phyloP scores from a whole-genome alignment of 2,113 vertebrate genomes.

The Thomomys bottae region DNA sequence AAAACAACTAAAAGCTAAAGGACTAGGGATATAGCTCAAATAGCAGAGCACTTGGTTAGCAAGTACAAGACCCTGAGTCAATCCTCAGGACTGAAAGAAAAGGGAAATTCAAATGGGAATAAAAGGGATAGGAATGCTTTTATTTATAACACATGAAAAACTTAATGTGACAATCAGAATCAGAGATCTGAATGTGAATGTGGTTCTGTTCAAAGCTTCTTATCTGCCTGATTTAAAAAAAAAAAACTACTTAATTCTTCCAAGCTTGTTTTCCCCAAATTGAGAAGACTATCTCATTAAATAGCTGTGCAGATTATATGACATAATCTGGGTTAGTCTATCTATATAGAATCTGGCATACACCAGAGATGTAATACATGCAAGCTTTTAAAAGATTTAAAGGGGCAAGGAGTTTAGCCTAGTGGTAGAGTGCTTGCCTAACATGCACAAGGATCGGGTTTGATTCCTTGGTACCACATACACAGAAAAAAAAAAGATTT shows the following conservation, averaged over 20 bases:
- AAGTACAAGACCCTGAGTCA: no score
- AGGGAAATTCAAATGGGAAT: slow-evolving; percentile 11
- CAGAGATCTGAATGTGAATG: neutral
- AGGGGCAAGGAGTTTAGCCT: no score
- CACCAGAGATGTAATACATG: neutral
- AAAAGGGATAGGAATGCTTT: neutral
- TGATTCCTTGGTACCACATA: no score
- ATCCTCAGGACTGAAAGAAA: no score
- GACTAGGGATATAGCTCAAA: no score
- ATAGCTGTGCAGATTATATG: neutral
- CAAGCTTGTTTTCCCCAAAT: slow-evolving; percentile 4
- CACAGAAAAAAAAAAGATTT: no score
- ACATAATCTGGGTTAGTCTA: neutral
- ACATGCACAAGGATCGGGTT: no score
- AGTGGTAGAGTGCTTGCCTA: no score
- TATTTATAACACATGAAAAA: no score
- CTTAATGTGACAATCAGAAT: neutral
- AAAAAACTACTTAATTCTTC: neutral
- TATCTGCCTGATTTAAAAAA: neutral
- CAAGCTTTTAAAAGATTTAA: neutral
- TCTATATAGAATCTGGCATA: neutral
- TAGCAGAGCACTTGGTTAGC: no score
- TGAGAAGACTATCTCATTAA: neutral
- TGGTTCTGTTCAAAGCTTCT: neutral
- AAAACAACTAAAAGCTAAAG: no score